Evolutionary conservation across 2,797 vertebrate species (phyloP), one percentile per base, ranked within the genome.

Genomic region (Alauda arvensis): DNA sequence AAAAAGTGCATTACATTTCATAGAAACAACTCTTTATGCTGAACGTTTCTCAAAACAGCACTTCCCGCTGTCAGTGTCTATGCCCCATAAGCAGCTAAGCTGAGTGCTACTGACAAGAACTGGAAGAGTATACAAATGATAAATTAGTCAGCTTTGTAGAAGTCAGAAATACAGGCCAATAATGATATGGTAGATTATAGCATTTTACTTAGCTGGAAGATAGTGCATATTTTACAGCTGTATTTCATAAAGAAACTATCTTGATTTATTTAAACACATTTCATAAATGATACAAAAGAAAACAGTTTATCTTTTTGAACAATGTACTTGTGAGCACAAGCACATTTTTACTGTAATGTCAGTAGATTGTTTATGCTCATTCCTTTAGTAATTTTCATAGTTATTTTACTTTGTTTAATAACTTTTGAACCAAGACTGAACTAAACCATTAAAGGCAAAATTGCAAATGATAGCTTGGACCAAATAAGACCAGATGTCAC

Each of bases 21-120:
- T 14, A 87, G 53, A 75, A 93, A 93, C 66, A 86, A 79, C 69
- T 92, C 62, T 94, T 95, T 92, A 95, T 78, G 85, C 83, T 94
- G 91, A 96, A 93, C 31, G 29, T 95, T 96, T 96, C 95, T 95
- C 93, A 94, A 91, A 96, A 96, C 80, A 92, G 93, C 85, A 92
- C 87, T 95, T 95, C 96, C 95, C 91, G 93, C 95, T 96, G 96
- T 92, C 95, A 94, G n/a, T 94, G 91, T 85, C 94, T 93, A 93
- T 93, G 93, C 93, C 92, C 95, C 96, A 93, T 94, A 91, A 95
- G 93, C 93, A 95, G 95, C 91, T 94, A 85, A 95, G 93, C 93
- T 92, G 93, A 96, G 90, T 94, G 87, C 84, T 85, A 92, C 94
- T 92, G 93, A 93, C 95, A 95, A 89, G 91, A 95, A 96, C 87